Evolutionary conservation across 2,888 invertebrate genomes (phyloP), one percentile per base, ranked within the genome.

Genomic region (Zygaena filipendulae): DNA sequence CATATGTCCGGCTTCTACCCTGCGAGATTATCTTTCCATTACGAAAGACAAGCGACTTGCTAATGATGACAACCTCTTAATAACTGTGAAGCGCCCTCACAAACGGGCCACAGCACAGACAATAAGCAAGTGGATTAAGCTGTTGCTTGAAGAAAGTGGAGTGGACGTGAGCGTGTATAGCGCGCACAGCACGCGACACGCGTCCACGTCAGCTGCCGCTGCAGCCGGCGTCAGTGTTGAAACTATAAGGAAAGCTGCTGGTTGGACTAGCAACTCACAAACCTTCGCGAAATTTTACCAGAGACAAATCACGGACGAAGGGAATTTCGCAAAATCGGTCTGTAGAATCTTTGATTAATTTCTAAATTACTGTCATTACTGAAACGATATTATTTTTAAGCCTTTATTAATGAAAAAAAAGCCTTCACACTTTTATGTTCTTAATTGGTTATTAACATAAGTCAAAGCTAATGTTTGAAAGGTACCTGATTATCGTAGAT

Each of bases 1-100:
- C 4, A 40, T 47, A 13, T 45, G 42, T 25, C 38, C 42, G 2
- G 42, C 40, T 8, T 23, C 27, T 9, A 22, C 25, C 4, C 12
- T 45, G 3, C n/a, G 21, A 4, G 31, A 32, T n/a, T 38, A 36
- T 25, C 4, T 16, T 6, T 6, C 5, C 7, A 7, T 7, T 7
- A 16, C 16, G 4, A 16, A 16, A 7, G 7, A 4, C 7, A 16
- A 6, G 4, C 4, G 16, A 7, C 4, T 6, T 6, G 7, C 16
- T 6, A n/a, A n/a, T n/a, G 3, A 27, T 27, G 7, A 26, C 11
- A 19, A 20, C 9, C 16, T 30, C 13, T 10, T 36, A 7, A 6
- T 36, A 1, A 33, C 28, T 1, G 13, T n/a, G 9, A 33, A 30
- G 21, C 14, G 13, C 21, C 33, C 33, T 9, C 14, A 33, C 10